These are phyloP conservation scores for Guaruba guarouba DNA, from an alignment of 2,113 vertebrate species.

Conservation along the genomic window DNA sequence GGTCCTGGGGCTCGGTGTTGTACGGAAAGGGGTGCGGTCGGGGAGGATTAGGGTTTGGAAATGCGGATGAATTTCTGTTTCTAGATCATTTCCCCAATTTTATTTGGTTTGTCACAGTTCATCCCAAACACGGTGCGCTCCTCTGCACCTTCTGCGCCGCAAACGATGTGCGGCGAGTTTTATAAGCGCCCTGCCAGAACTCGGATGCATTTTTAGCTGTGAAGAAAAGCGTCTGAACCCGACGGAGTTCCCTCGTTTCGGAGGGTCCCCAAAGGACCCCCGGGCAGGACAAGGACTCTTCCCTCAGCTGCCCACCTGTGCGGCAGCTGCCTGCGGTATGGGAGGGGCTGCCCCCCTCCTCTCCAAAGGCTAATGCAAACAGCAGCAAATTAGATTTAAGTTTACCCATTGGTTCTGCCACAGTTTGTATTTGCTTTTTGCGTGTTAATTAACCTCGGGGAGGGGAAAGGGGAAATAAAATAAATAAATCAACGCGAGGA, in stretches of 20 bases:
- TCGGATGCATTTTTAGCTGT: neutral
- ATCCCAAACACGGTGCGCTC: neutral
- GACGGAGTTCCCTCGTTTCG: fast-evolving
- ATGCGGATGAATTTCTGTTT: neutral
- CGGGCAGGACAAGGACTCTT: neutral
- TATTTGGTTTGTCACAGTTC: neutral
- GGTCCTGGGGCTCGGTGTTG: neutral
- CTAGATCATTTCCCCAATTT: neutral
- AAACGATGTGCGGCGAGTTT: neutral
- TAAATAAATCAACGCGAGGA: neutral
- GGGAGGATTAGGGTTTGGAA: neutral
- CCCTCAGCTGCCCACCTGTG: neutral
- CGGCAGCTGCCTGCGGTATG: neutral
- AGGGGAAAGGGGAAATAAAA: neutral
- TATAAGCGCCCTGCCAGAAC: neutral
- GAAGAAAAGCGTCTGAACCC: neutral
- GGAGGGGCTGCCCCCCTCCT: neutral
- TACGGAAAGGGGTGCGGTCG: neutral
- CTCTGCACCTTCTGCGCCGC: neutral
- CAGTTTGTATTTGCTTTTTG: constrained; percentile 38
- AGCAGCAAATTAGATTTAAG: constrained; percentile 29
- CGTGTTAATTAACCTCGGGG: constrained; percentile 43
- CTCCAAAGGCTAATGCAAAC: constrained; percentile 17
- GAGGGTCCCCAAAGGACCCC: neutral
- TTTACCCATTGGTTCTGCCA: constrained; percentile 27